A percentile compares a stretch with the other conserved stretches of the same genome.
Conservation (phyloP, 2,888 invertebrate genomes). For the Leucoma salicis region DNA sequence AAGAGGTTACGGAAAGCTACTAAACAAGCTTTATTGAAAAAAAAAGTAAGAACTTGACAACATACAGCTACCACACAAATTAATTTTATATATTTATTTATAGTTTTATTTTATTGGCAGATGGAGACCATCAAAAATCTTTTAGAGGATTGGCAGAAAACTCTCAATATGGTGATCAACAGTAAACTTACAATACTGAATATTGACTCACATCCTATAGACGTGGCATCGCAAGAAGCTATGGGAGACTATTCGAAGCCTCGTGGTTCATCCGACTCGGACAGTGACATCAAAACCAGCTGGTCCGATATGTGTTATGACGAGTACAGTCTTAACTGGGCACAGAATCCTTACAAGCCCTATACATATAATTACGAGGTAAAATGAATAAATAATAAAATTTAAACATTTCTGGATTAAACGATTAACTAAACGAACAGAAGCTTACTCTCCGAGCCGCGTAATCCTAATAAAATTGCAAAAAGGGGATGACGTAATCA, state of each 20-base stretch:
- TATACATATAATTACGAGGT: constrained; percentile 45
- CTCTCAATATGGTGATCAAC: constrained; percentile 61
- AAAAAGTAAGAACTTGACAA: constrained; percentile 49
- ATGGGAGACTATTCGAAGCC: constrained; percentile 66
- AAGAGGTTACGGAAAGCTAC: constrained; percentile 59
- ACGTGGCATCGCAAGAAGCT: constrained; percentile 60
- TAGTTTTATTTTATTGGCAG: constrained; percentile 39
- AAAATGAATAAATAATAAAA: constrained; percentile 4
- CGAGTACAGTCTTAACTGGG: constrained; percentile 50
- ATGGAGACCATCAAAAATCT: constrained; percentile 63
- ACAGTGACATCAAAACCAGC: constrained; percentile 51
- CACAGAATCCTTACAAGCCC: constrained; percentile 45
- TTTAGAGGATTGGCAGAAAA: constrained; percentile 69
- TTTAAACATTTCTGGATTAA: background rate
- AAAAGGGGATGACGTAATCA: constrained; percentile 6
- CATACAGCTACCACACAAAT: background rate
- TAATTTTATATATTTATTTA: background rate
- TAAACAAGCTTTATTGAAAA: constrained; percentile 60
- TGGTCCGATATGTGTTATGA: constrained; percentile 46
- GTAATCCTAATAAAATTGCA: constrained; percentile 15
- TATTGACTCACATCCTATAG: constrained; percentile 48
- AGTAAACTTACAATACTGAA: constrained; percentile 51
- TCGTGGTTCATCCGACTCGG: constrained; percentile 53
- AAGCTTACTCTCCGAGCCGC: background rate
- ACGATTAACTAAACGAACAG: background rate